phyloP scores from a whole-genome alignment of 2,888 invertebrate species.

The Acleris laterana region DNA sequence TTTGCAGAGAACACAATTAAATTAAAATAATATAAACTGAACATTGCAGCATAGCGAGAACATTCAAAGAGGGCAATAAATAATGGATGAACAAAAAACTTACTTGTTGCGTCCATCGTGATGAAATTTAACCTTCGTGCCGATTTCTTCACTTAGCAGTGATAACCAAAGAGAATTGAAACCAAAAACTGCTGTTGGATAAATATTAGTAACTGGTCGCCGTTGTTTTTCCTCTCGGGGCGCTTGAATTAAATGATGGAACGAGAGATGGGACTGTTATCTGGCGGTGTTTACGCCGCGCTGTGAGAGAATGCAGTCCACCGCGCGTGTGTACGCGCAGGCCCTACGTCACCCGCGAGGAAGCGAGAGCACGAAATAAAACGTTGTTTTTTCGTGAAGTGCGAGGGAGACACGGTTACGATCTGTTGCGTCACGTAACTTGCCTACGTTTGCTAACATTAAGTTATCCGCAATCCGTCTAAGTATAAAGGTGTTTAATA shows the following conservation, averaged over 20 bases:
- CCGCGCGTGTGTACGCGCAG: slow-evolving; percentile 50
- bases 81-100: slow-evolving; percentile 50
- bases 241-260: not conserved
- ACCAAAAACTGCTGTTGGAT: slow-evolving; percentile 33
- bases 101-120: slow-evolving; percentile 81
- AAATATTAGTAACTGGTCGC: slow-evolving; percentile 10
- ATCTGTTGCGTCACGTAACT: slow-evolving; percentile 49
- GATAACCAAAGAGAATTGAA: slow-evolving; percentile 29
- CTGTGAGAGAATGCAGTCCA: slow-evolving; percentile 73
- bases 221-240: not conserved
- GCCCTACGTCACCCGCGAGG: slow-evolving; percentile 56
- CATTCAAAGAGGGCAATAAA: not conserved
- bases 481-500: slow-evolving; percentile 18
- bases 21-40: too few species aligned
- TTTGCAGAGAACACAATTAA: too few species aligned
- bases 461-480: slow-evolving; percentile 43
- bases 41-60: too few species aligned
- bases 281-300: slow-evolving; percentile 65
- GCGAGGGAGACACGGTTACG: slow-evolving; percentile 49
- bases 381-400: slow-evolving; percentile 12
- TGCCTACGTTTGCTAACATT: slow-evolving; percentile 51
- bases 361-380: slow-evolving; percentile 44
- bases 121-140: slow-evolving; percentile 73
- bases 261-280: slow-evolving; percentile 35
- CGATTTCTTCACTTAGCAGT: slow-evolving; percentile 57